Evolutionary conservation across 2,888 invertebrate genomes (phyloP), one percentile per base, ranked within the genome.

Genomic region (Antheraea yamamai): DNA sequence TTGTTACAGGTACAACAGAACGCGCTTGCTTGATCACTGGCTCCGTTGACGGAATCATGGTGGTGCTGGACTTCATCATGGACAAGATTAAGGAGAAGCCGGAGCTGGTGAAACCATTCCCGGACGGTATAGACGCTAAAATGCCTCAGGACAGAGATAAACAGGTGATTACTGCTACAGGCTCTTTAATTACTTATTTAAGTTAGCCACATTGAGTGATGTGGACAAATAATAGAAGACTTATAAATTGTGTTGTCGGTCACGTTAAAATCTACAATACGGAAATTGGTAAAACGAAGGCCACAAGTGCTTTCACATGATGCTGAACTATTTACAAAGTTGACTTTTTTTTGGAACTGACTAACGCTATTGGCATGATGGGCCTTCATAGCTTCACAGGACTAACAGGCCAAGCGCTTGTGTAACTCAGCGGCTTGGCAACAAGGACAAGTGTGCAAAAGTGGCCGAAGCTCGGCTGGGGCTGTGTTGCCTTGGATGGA

Each of bases 21-120:
- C 96, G 99, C 80, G 98, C 99, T 76, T 99, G 99, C 89, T 96
- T 99, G 81, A 98, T 99, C 91, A 98, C 98, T 64, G 99, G 99
- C 78, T 97, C 97, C 77, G 96, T 98, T 77, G 98, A 98, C 75
- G 98, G 98, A 84, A 98, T 98, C 87, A 97, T 98, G 97, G 96
- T 97, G 82, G 98, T 98, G 80, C 95, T 98, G 94, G 97, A 98
- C 89, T 98, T 98, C 91, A 98, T 99, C 85, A 98, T 98, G 97
- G 98, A 98, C 87, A 98, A 98, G 95, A 98, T 99, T 82, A 97
- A 97, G 85, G 99, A 99, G 91, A 99, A 99, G 89, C 98, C 98
- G 74, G 98, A 99, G 90, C 96, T 98, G 82, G 96, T 97, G 77
- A 97, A 97, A 88, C 97, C 97, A 66, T 96, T 97, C 92, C 96